These are phyloP conservation scores for Frieseomelitta varia DNA, from an alignment of 1,140 invertebrate species.

Conservation along the genomic window DNA sequence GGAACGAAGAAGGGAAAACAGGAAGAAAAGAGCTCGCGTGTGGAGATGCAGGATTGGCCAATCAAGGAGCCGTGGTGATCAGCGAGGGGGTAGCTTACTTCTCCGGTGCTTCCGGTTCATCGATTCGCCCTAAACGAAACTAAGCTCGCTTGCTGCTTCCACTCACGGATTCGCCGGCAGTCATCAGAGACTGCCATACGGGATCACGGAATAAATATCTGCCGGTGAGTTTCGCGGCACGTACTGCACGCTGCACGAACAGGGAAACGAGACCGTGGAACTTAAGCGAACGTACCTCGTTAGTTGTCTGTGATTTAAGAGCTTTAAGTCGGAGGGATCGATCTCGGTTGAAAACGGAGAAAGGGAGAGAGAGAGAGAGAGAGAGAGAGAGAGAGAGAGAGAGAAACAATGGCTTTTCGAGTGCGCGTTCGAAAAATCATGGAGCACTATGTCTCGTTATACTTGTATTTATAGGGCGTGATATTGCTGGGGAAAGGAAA, in stretches of 20 bases:
- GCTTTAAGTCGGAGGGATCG: constrained; percentile 55
- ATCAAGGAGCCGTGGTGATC: constrained; percentile 52
- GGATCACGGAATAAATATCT: constrained; percentile 67
- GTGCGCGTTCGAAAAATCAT: not conserved
- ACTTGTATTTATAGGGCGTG: too few species aligned
- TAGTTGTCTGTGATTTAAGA: constrained; percentile 60
- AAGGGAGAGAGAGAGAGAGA: not conserved
- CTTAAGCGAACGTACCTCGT: constrained; percentile 64
- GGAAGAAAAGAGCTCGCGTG: not conserved
- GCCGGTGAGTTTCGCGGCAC: constrained; percentile 62
- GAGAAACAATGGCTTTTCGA: not conserved
- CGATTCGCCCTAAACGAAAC: constrained; percentile 37
- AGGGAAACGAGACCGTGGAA: constrained; percentile 48
- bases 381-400: not conserved
- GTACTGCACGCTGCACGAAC: constrained; percentile 44
- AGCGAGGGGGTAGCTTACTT: constrained; percentile 30
- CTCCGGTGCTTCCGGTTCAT: constrained; percentile 49
- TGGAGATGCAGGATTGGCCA: constrained; percentile 3
- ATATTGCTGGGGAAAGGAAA: too few species aligned
- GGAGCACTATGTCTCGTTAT: not conserved
- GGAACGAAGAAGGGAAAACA: too few species aligned
- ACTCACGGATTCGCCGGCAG: constrained; percentile 61
- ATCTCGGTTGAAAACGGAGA: not conserved
- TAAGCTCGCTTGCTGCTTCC: constrained; percentile 56
- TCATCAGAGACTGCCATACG: constrained; percentile 58